These are phyloP conservation scores for Tautogolabrus adspersus DNA, from an alignment of 2,113 vertebrate species.

Conservation along the genomic window DNA sequence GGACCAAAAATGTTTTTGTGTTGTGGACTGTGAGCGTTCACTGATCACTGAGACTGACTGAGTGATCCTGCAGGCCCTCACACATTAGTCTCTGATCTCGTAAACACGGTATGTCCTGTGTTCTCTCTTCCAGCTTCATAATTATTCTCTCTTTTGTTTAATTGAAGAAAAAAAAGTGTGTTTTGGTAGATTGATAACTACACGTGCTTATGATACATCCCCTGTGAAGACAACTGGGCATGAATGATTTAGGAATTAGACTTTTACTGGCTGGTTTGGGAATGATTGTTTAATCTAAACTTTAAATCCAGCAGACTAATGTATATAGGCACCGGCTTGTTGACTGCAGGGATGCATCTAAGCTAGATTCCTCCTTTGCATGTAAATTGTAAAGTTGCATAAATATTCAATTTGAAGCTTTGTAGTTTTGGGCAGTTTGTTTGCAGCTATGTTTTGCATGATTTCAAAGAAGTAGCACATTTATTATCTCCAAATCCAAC, in stretches of 20 bases:
- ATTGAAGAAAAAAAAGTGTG: neutral
- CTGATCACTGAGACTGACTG: slow-evolving; percentile 21
- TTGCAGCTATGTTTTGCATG: no score
- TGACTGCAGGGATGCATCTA: neutral
- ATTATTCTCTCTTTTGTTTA: neutral
- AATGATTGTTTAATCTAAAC: neutral
- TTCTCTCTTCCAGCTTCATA: neutral
- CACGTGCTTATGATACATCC: neutral
- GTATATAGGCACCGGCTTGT: neutral
- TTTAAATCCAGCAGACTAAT: neutral
- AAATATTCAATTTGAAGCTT: no score
- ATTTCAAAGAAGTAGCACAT: no score
- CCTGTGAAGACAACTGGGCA: neutral
- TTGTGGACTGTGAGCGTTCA: slow-evolving; percentile 30
- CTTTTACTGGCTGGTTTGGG: neutral
- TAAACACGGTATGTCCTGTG: slow-evolving; percentile 7
- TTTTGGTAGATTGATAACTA: neutral
- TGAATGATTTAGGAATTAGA: neutral
- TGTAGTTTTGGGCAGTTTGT: no score
- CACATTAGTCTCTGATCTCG: neutral
- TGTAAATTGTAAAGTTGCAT: no score
- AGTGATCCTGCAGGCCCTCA: slow-evolving; percentile 17
- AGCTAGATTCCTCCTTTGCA: no score
- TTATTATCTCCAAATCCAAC: no score
- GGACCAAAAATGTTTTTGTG: slow-evolving; percentile 34